These are phyloP conservation scores for Adelges cooleyi DNA, from an alignment of 1,140 invertebrate species.

Conservation along the genomic window DNA sequence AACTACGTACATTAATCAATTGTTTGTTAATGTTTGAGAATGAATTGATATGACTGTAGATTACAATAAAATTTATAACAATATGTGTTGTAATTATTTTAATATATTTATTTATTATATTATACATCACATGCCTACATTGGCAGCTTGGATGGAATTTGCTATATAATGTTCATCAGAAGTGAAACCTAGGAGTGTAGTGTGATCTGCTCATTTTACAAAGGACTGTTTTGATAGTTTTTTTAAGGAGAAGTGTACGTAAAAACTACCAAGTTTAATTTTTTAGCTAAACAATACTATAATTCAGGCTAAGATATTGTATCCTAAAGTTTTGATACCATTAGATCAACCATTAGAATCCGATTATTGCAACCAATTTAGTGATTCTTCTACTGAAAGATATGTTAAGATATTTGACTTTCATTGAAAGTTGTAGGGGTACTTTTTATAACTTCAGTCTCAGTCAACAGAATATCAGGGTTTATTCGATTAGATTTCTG, in stretches of 20 bases:
- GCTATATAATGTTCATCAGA: not conserved
- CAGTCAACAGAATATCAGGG: not conserved
- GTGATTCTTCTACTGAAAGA: not conserved
- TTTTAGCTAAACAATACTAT: not conserved
- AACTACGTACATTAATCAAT: not conserved
- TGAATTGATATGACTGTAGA: not conserved
- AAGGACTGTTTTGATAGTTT: not conserved
- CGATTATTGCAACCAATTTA: not conserved
- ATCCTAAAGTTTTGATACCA: conserved; percentile 1
- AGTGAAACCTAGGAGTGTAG: not conserved
- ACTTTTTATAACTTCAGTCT: not conserved
- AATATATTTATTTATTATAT: not conserved
- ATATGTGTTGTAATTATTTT: not conserved
- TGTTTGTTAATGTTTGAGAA: not conserved
- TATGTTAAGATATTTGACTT: not conserved
- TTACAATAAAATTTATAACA: not conserved
- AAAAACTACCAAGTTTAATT: not conserved
- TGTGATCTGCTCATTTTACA: not conserved
- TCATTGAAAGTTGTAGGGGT: not conserved
- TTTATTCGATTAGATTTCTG: not conserved
- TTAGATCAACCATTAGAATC: no score
- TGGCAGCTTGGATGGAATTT: conserved; percentile 1
- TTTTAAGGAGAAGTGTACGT: not conserved
- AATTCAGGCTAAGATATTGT: conserved; percentile 1
- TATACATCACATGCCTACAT: not conserved